phyloP scores from a whole-genome alignment of 1,140 invertebrate species.

The Diploscapter pachys region DNA sequence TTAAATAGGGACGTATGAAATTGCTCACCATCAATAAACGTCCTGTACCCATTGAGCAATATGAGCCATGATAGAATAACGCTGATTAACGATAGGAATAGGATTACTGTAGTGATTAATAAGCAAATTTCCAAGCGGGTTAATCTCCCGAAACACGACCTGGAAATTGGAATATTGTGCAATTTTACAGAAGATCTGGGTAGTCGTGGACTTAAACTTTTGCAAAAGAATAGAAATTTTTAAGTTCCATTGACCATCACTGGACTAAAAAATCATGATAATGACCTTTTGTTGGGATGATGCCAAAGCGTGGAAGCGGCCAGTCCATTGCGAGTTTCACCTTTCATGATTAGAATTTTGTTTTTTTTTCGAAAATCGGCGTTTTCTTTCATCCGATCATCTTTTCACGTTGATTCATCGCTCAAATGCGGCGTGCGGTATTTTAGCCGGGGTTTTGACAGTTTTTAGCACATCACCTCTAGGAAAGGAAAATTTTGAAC shows the following conservation, averaged over 20 bases:
- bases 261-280: background rate
- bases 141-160: conserved; percentile 35
- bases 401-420: too few species aligned
- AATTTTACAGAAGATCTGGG: too few species aligned
- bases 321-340: too few species aligned
- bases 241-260: background rate
- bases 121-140: conserved; percentile 36
- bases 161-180: conserved; percentile 21
- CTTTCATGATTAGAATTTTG: background rate
- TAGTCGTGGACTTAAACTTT: too few species aligned
- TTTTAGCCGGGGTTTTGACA: too few species aligned
- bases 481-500: background rate
- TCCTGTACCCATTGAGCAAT: conserved; percentile 39
- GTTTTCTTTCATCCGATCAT: too few species aligned
- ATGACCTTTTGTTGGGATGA: conserved; percentile 19
- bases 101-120: conserved; percentile 24
- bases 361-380: too few species aligned
- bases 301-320: background rate
- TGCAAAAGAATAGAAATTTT: background rate
- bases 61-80: conserved; percentile 35
- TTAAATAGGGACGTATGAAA: background rate
- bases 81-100: conserved; percentile 28
- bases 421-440: too few species aligned
- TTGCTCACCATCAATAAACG: conserved; percentile 36
- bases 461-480: background rate